Evolutionary conservation across 2,113 vertebrate species (phyloP).

Genomic region (Seriola quinqueradiata): DNA sequence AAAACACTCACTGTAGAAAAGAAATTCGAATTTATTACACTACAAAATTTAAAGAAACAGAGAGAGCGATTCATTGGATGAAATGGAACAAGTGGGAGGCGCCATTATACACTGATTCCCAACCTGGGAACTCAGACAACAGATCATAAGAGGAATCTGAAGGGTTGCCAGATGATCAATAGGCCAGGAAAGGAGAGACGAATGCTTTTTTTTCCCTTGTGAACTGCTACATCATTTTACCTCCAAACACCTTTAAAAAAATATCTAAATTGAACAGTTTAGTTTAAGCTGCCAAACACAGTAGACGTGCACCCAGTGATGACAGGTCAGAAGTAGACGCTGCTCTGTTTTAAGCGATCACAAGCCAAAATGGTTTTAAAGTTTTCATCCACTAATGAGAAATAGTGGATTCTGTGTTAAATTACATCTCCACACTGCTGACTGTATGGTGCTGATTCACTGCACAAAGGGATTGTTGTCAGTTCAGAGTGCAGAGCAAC

Average conservation of each 20-base stretch:
- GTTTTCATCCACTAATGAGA: neutral
- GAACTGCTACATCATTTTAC: neutral
- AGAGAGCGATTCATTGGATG: neutral
- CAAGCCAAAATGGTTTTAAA: neutral
- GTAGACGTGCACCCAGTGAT: neutral
- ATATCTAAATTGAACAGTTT: neutral
- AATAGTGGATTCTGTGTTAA: neutral
- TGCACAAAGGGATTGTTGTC: neutral
- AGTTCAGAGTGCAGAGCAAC: neutral
- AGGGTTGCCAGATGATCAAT: neutral
- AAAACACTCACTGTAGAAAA: neutral
- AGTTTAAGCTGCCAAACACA: neutral
- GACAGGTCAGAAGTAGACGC: neutral
- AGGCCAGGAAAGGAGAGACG: neutral
- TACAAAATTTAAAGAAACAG: no score
- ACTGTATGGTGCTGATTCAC: neutral
- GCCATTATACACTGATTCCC: neutral
- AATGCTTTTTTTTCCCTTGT: neutral
- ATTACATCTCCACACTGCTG: neutral
- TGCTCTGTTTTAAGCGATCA: neutral
- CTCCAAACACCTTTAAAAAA: neutral
- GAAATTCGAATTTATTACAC: no score
- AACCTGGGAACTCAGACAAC: neutral
- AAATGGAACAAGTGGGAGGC: neutral
- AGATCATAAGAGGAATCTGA: neutral